Base-by-base conservation (phyloP, 2,888 invertebrate genomes). In the Temnothorax ravouxi region DNA sequence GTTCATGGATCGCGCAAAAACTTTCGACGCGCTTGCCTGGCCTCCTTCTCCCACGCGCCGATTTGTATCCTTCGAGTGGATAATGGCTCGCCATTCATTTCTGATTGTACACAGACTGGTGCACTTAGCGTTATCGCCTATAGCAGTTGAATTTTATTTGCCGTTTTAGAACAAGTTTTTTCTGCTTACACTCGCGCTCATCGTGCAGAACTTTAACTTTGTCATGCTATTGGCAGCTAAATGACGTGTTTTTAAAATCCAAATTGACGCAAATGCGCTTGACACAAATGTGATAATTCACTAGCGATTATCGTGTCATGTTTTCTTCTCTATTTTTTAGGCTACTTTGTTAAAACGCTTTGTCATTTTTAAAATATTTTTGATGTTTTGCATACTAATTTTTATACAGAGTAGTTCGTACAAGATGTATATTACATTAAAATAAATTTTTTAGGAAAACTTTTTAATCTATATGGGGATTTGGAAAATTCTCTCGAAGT, bases 1-100 rank as follows among this genome's bases (percentile, higher is more conserved):
- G 69, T 80, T 80, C 79, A 59, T 38, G 25, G 71, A 80, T 80
- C 38, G 47, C 56, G 47, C 69, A 71, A 80, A 71, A 80, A 80
- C 71, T 80, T 71, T 69, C 25, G 38, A 80, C 79, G 34, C 59
- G 79, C 38, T 71, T 50, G 13, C 79, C 69, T 38, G 71, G 47
- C 47, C 59, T 71, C 34, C 56, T 66, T 54, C 13, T 59, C 15
- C 34, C 79, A 47, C 59, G 38, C 18, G 47, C 9, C 79, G 13
- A 80, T 80, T 71, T 80, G 71, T 80, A 80, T 25, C 71, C 47
- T 71, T 80, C 71, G 71, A 69, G 59, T 47, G 25, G 47, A 50
- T 69, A 61, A 80, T 38, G 47, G 59, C 21, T 11, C 18, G 69
- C 38, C 50, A 80, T 80, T 80, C 38, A 47, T 80, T 59, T 80